Percentiles rank a stretch among this genome's conserved stretches.
These are phyloP conservation scores for Conger conger DNA, from an alignment of 2,113 vertebrate genomes.

Conservation along the genomic window DNA sequence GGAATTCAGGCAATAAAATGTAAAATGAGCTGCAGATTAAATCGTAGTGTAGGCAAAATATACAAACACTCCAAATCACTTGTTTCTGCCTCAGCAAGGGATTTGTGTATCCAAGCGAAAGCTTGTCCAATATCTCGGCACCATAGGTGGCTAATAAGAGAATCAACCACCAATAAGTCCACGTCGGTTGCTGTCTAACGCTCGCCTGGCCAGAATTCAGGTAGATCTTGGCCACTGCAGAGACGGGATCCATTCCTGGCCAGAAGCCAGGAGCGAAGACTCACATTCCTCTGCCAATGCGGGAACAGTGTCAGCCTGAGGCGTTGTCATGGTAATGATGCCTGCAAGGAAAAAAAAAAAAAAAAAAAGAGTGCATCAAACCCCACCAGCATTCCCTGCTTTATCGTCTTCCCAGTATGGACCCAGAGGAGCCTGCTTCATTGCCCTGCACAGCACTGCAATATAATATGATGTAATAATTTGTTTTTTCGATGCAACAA, in stretches of 20 bases:
- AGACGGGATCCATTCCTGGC: neutral
- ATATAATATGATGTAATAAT: neutral
- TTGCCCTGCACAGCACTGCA: neutral
- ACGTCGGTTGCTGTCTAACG: neutral
- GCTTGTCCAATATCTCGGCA: neutral
- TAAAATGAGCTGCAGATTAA: neutral
- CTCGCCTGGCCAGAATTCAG: neutral
- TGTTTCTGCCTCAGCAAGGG: neutral
- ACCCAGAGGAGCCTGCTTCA: neutral
- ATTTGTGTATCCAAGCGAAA: neutral
- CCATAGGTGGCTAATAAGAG: neutral
- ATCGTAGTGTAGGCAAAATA: neutral
- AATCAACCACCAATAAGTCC: neutral
- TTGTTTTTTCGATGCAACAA: neutral
- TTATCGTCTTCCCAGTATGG: neutral
- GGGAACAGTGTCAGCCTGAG: neutral
- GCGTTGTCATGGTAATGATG: slow-evolving; percentile 3
- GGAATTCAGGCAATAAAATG: neutral
- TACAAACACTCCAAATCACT: neutral
- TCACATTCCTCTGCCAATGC: neutral
- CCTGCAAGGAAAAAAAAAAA: neutral
- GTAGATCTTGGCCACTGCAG: neutral
- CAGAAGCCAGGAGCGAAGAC: neutral
- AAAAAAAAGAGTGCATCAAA: neutral
- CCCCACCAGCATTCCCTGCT: neutral